Base-by-base conservation (phyloP, 2,888 invertebrate species). In the Chrysolina haemoptera region DNA sequence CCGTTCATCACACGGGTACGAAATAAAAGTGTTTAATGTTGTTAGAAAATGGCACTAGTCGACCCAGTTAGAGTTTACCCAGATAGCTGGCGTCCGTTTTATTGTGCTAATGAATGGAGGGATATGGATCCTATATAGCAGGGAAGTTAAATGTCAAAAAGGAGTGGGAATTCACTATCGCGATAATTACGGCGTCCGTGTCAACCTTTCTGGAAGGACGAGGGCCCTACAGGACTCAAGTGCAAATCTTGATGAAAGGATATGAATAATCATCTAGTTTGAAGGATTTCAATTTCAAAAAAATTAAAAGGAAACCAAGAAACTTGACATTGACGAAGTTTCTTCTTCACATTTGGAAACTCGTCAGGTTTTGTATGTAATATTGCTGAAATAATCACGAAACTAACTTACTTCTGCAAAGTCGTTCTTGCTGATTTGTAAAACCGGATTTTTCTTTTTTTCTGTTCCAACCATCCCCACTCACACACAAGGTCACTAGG, bases 21-120 rank as follows among this genome's bases (percentile, higher is more conserved):
- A 76, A 78, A 78, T 78, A 80, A 80, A 80, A 80, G 77, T 76
- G 78, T 77, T 76, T 78, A 78, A 78, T 76, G 75, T 69, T 76
- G 69, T 79, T 78, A 74, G 77, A 73, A 53, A 78, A 76, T 65
- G 70, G 73, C 75, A 72, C 69, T 74, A 78, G 71, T 66, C 76
- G 78, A 78, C 78, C 78, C 66, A 76, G 71, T 78, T 78, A 43
- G 74, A 70, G 27, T 41, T 46, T 62, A 40, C 41, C 59, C 59
- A 59, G 59, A 35, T 59, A 59, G 71, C 20, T 35, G 27, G 70
- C 20, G 63, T 35, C 71, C 67, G 64, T 66, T 72, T 70, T 75
- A 73, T 73, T 71, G 73, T 68, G 69, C 68, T 74, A 73, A 74
- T 74, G 70, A 76, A 70, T 70, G 63, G 59, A 67, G 70, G 70